Evolutionary conservation across 2,888 invertebrate genomes (phyloP).

Genomic region (Spisula subtruncata): DNA sequence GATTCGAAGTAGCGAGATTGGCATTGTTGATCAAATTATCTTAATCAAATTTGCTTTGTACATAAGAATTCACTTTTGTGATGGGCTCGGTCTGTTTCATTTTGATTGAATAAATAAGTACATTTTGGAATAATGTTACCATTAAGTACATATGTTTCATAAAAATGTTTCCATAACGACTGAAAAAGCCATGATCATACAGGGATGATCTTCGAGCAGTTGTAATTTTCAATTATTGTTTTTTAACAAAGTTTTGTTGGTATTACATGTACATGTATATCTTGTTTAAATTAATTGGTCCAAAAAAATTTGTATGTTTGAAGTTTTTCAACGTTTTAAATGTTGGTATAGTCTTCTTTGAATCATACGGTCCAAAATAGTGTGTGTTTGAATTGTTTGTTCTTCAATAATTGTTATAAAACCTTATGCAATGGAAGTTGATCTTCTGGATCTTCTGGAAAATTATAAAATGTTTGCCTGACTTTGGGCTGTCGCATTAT

Average conservation of each 20-base stretch:
- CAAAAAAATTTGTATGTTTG: no score
- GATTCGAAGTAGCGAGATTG: not conserved
- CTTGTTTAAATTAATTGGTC: no score
- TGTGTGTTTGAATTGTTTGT: not conserved
- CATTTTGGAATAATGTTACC: not conserved
- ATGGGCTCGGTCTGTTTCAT: not conserved
- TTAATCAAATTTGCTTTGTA: constrained; percentile 8
- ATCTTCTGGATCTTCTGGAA: not conserved
- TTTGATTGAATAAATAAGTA: constrained; percentile 8
- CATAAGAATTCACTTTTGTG: not conserved
- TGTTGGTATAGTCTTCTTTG: not conserved
- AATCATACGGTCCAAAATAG: not conserved
- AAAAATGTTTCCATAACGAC: not conserved
- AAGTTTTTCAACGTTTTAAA: no score
- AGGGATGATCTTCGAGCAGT: not conserved
- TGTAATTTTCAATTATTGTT: not conserved
- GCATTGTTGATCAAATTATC: not conserved
- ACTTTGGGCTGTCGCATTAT: no score
- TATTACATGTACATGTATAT: no score
- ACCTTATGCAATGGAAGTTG: not conserved
- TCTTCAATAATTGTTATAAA: not conserved
- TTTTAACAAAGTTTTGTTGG: not conserved
- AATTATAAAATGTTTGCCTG: no score
- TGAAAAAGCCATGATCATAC: not conserved
- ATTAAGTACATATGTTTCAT: not conserved